Conservation (phyloP, 2,888 invertebrate genomes). For the Rhabditoides inermis region DNA sequence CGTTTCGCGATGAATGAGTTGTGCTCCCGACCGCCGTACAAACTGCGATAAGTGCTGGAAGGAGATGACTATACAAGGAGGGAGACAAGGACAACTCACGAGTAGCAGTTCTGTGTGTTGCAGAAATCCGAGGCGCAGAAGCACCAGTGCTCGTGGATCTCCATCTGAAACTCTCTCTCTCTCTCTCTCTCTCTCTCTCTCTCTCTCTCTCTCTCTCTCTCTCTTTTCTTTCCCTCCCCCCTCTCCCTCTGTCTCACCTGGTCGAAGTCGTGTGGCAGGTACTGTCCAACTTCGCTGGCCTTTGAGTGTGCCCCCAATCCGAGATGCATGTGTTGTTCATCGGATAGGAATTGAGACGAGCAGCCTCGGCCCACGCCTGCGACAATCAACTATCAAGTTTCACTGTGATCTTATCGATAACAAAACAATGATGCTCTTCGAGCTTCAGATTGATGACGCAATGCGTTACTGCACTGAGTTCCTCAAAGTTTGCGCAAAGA, state of each 20-base stretch:
- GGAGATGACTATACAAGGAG: too few species aligned
- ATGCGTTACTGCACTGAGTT: background rate
- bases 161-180: constrained; percentile 25
- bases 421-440: background rate
- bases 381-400: background rate
- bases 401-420: background rate
- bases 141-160: constrained; percentile 45
- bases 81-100: background rate
- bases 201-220: background rate
- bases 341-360: constrained; percentile 37
- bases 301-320: constrained; percentile 37
- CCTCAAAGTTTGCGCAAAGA: background rate
- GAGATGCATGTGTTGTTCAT: constrained; percentile 42
- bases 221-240: background rate
- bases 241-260: constrained; percentile 18
- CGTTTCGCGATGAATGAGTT: constrained; percentile 26
- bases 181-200: background rate
- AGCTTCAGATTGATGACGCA: background rate
- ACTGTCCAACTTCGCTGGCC: constrained; percentile 33
- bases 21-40: constrained; percentile 18
- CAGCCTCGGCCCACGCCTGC: constrained; percentile 41
- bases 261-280: constrained; percentile 40
- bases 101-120: constrained; percentile 26
- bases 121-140: constrained; percentile 44
- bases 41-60: background rate